Conservation (phyloP, 92 coral and sea anemone species). For the Phenganax stokvisi region DNA sequence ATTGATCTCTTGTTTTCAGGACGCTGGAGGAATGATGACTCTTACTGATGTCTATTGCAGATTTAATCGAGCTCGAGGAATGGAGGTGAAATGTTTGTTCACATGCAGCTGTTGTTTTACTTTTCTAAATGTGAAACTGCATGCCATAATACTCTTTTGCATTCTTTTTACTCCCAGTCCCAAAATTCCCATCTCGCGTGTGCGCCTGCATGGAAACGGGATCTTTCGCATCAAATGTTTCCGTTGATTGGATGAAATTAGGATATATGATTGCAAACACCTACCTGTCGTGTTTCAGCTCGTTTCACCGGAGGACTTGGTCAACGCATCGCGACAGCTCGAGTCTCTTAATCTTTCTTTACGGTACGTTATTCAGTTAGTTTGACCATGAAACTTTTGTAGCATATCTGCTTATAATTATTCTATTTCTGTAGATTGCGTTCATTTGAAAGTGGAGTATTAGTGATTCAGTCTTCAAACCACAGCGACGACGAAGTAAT, state of each 20-base stretch:
- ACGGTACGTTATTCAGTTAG: slow-evolving; percentile 48
- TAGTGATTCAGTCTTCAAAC: slow-evolving; percentile 81
- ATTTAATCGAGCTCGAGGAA: slow-evolving; percentile 96
- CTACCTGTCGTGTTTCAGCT: slow-evolving; percentile 47
- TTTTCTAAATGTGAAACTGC: not conserved
- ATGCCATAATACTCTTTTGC: too few relatives aligned
- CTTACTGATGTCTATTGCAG: slow-evolving; percentile 90
- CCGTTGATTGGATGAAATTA: too few relatives aligned
- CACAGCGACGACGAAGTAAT: slow-evolving; percentile 93
- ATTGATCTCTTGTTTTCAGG: slow-evolving; percentile 29
- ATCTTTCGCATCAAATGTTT: too few relatives aligned
- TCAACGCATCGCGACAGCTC: slow-evolving; percentile 82
- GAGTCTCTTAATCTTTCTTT: slow-evolving; percentile 67
- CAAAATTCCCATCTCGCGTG: too few relatives aligned
- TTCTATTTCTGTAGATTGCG: slow-evolving; percentile 56
- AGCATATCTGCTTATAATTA: too few relatives aligned
- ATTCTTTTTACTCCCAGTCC: too few relatives aligned
- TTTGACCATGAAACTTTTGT: too few relatives aligned
- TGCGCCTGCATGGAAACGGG: too few relatives aligned
- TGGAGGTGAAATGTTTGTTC: slow-evolving; percentile 63
- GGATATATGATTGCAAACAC: too few relatives aligned
- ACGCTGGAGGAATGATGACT: slow-evolving; percentile 94
- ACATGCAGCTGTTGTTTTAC: too few relatives aligned
- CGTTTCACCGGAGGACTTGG: slow-evolving; percentile 94
- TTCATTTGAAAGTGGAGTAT: slow-evolving; percentile 89